phyloP scores from a whole-genome alignment of 2,888 invertebrate species.

The Diadromus collaris region DNA sequence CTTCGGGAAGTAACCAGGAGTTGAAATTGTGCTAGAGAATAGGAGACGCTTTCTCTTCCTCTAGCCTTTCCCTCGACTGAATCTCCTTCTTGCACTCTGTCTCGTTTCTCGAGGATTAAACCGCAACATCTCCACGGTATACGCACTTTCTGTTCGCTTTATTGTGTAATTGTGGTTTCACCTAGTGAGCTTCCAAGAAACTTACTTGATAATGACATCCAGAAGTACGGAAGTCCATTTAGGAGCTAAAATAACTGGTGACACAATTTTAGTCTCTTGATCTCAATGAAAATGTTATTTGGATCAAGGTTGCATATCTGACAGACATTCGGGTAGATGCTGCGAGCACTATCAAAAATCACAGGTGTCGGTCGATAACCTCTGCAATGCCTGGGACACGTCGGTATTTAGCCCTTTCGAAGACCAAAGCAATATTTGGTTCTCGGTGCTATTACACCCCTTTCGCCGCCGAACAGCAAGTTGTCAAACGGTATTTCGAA shows the following conservation, averaged over 20 bases:
- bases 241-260: background rate
- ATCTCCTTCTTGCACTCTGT: conserved; percentile 48
- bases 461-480: too few species aligned
- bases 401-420: background rate
- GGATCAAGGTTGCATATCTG: background rate
- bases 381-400: background rate
- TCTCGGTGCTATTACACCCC: too few species aligned
- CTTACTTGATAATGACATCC: conserved; percentile 58
- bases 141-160: conserved; percentile 44
- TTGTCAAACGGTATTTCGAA: too few species aligned
- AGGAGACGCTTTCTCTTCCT: conserved; percentile 52
- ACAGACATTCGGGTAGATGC: background rate
- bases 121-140: conserved; percentile 37
- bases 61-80: conserved; percentile 46
- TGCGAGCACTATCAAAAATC: background rate
- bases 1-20: conserved; percentile 51
- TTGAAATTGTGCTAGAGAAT: conserved; percentile 54
- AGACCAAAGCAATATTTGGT: too few species aligned
- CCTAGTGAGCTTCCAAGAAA: conserved; percentile 62
- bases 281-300: background rate
- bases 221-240: background rate
- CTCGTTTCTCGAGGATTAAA: conserved; percentile 40
- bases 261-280: background rate
- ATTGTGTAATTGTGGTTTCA: conserved; percentile 38
- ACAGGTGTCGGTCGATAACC: background rate